Evolutionary conservation across 2,888 invertebrate genomes (phyloP), one percentile per base, ranked within the genome.

Genomic region (Scaeva pyrastri): DNA sequence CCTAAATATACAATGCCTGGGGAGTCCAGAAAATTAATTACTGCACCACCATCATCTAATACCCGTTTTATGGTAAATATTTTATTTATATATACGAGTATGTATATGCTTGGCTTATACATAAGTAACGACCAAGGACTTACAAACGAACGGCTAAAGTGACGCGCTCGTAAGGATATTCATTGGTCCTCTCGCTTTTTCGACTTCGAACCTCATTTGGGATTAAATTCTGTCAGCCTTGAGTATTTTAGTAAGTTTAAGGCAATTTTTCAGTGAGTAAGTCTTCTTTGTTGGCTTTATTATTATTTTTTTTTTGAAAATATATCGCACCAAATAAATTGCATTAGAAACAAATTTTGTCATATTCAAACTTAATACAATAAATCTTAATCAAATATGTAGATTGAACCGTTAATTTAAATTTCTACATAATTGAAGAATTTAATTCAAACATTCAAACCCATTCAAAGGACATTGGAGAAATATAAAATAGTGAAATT

Each of bases 11-110:
- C 19, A 4, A 21, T 31, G 52, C 41, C 43, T 48, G 36, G 43
- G 58, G 26, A 75, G 71, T 64, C 64, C 71, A 74, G 64, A 56
- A 80, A 76, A 85, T 85, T 85, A 80, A 85, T 85, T 76, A 80
- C 72, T 85, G 60, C 55, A 52, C 75, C 66, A 55, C 56, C 60
- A 74, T 41, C 60, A 62, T 26, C 52, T 52, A 52, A 66, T 58
- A 50, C 48, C 72, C 64, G 58, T 14, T 64, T 19, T 23, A 52
- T 36, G 21, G 21, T 23, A 39, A 68, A 74, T 60, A 50, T 23
- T 19, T 45, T n/a, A 64, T 55, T 52, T 62, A 39, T 31, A 21
- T n/a, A 11, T 60, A n/a, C 3, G 4, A 50, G 1, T 31, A 10
- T n/a, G 6, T 52, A 6, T 11, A 36, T 23, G 12, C 16, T 10